phyloP scores from a whole-genome alignment of 2,888 invertebrate genomes.

The Eurois occulta region DNA sequence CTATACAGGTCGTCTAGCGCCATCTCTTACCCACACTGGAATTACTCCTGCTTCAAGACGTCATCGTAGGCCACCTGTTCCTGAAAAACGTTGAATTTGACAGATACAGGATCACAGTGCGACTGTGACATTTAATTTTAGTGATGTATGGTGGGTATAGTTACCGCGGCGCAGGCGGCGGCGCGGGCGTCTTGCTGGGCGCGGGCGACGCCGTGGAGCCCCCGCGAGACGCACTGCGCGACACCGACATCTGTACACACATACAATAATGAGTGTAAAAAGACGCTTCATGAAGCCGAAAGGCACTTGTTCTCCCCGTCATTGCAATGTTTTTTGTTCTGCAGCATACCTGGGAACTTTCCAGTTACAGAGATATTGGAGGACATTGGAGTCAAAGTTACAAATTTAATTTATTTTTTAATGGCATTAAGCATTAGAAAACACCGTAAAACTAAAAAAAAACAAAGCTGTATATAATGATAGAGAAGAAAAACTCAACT shows the following conservation, averaged over 20 bases:
- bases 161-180: conserved; percentile 56
- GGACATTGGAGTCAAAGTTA: neutral
- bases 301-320: neutral
- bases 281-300: neutral
- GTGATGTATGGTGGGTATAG: neutral
- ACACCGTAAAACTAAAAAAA: neutral
- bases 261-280: too few species aligned
- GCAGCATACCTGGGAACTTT: neutral
- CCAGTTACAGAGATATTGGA: neutral
- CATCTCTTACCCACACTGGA: too few species aligned
- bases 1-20: too few species aligned
- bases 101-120: neutral
- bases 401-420: neutral
- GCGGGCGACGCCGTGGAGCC: conserved; percentile 69
- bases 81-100: neutral
- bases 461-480: too few species aligned
- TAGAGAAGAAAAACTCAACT: too few species aligned
- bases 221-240: conserved; percentile 69
- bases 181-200: conserved; percentile 79
- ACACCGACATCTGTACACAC: conserved; percentile 63
- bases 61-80: too few species aligned
- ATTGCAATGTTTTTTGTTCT: neutral
- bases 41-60: too few species aligned
- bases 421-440: too few species aligned
- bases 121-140: neutral